Base-by-base conservation (phyloP, 2,113 vertebrate species). In the Prunella himalayana region DNA sequence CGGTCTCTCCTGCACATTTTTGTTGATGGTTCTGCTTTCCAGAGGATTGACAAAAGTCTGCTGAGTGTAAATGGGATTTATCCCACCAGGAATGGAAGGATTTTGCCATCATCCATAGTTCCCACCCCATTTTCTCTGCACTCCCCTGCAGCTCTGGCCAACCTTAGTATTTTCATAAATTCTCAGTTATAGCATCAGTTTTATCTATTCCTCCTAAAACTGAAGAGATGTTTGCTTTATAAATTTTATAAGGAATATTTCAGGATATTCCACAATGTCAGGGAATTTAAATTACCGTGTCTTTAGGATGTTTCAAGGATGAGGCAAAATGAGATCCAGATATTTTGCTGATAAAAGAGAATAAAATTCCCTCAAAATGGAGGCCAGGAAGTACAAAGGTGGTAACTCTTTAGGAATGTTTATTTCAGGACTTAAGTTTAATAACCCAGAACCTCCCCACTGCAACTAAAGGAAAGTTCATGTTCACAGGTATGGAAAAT, bases 211-310 rank as follows among this genome's bases (percentile, higher is more conserved):
- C 35, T 37, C 9, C 9, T 45, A 27, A 68, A 21, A 66, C 25
- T 30, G 47, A 45, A 41, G 45, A 7, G 8, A 2, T 16, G 4
- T 11, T 70, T 37, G 5, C 2, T 50, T 81, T 21, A 18, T 15
- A 41, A 85, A 30, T 5, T 41, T 37, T 8, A 13, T 2, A 33
- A 15, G 11, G 65, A 42, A 14, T 20, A 37, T 27, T 35, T 50
- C 5, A 15, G 10, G n/a, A 17, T 33, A 21, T 77, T 44, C 39
- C 2, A 0, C 14, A 17, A 4, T 1, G 11, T 3, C 28, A 63
- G 27, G 9, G 8, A 10, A 50, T 24, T 4, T 7, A 64, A 23
- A 18, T 72, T 21, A 3, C 2, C 0, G 0, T 31, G 6, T 9
- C 8, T 37, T 83, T 37, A 13, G 3, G 33, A 37, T 18, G 28